Evolutionary conservation across 2,797 vertebrate genomes (phyloP).

Genomic region (Cirrhinus molitorella): DNA sequence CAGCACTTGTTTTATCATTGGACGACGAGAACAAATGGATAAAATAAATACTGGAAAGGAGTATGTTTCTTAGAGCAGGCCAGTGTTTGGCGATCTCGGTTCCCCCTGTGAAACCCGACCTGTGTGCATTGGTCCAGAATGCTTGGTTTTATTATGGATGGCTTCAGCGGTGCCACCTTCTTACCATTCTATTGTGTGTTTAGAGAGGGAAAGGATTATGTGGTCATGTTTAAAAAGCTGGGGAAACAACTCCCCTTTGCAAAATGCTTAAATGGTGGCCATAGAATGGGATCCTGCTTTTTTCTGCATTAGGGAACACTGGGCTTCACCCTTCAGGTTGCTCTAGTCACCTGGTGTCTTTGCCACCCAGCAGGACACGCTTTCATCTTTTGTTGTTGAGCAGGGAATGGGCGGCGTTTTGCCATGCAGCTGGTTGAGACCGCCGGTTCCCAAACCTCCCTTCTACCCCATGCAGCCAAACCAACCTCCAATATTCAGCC

Average conservation of each 20-base stretch:
- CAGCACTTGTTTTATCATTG: neutral
- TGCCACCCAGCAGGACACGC: slow-evolving; percentile 75
- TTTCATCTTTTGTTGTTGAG: slow-evolving; percentile 79
- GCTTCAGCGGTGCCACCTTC: slow-evolving; percentile 75
- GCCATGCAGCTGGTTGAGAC: slow-evolving; percentile 77
- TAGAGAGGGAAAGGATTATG: slow-evolving; percentile 77
- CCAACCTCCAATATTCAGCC: slow-evolving; percentile 55
- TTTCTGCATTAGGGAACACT: slow-evolving; percentile 68
- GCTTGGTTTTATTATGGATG: slow-evolving; percentile 67
- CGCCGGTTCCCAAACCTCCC: slow-evolving; percentile 64
- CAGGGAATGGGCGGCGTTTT: slow-evolving; percentile 73
- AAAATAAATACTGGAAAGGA: slow-evolving; percentile 38
- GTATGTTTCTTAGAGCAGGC: slow-evolving; percentile 38
- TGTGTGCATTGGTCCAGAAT: slow-evolving; percentile 64
- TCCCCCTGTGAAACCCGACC: slow-evolving; percentile 74
- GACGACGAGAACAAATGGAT: slow-evolving; percentile 55
- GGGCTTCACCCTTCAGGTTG: slow-evolving; percentile 75
- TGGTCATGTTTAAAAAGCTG: slow-evolving; percentile 73
- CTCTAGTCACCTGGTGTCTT: slow-evolving; percentile 79
- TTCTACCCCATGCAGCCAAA: slow-evolving; percentile 53
- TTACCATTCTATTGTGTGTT: slow-evolving; percentile 72
- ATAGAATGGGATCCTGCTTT: slow-evolving; percentile 71
- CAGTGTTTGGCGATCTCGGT: slow-evolving; percentile 58
- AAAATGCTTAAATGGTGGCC: slow-evolving; percentile 69
- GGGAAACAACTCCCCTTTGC: slow-evolving; percentile 62